These are phyloP conservation scores for Dendroctonus valens DNA, from an alignment of 1,140 invertebrate species.

Conservation along the genomic window DNA sequence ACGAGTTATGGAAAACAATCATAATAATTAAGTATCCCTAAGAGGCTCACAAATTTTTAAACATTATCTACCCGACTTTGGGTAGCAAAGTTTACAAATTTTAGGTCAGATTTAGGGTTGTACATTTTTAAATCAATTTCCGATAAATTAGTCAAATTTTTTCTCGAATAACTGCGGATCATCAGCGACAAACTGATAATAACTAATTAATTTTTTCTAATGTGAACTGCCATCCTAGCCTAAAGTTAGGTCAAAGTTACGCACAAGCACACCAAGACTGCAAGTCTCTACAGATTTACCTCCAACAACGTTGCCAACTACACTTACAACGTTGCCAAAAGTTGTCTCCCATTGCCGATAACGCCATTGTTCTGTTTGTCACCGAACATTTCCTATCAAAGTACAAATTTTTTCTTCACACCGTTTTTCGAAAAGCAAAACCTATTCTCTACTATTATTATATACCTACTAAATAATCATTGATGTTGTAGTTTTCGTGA, in stretches of 20 bases:
- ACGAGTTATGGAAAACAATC: no score
- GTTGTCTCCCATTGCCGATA: constrained; percentile 4
- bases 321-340: constrained; percentile 17
- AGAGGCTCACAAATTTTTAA: no score
- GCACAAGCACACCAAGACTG: constrained; percentile 33
- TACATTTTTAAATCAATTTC: constrained; percentile 6
- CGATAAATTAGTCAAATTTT: constrained; percentile 5
- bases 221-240: constrained; percentile 2
- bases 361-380: constrained; percentile 36
- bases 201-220: not conserved
- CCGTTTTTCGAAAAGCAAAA: constrained; percentile 9
- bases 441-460: constrained; percentile 30
- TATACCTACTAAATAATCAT: constrained; percentile 29
- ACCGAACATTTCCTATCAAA: constrained; percentile 44
- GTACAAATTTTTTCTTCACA: constrained; percentile 46
- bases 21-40: no score
- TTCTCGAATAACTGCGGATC: not conserved
- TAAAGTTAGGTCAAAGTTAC: constrained; percentile 12
- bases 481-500: constrained; percentile 46
- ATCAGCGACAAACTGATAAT: not conserved
- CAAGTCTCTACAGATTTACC: constrained; percentile 24
- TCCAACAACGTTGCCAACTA: constrained; percentile 30
- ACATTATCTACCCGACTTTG: no score
- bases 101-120: no score
- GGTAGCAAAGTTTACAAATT: no score